These are phyloP conservation scores for Halcyon smyrnensis DNA, from an alignment of 2,797 vertebrate genomes.

Conservation along the genomic window DNA sequence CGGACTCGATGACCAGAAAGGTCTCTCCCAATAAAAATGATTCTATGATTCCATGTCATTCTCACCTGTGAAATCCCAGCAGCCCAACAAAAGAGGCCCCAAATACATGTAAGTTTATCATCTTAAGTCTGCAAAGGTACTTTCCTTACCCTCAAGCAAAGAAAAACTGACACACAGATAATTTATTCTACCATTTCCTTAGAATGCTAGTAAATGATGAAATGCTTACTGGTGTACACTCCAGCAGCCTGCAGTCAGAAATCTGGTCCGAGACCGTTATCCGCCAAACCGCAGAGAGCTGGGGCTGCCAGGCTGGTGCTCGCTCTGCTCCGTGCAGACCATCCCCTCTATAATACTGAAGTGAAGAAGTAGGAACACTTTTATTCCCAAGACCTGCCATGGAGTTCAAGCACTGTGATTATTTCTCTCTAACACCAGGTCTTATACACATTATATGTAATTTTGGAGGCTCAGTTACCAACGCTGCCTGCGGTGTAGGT, in stretches of 20 bases:
- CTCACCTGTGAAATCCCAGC: not conserved
- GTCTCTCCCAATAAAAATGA: not conserved
- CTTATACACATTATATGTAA: not conserved
- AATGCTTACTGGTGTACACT: too few relatives aligned
- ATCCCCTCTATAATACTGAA: not conserved
- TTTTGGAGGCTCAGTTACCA: not conserved
- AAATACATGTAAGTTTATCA: accelerated
- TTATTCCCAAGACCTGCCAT: not conserved
- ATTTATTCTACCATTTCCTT: accelerated
- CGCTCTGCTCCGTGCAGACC: not conserved
- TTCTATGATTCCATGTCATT: not conserved
- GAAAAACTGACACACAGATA: not conserved
- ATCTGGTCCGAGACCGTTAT: not conserved
- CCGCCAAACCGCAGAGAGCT: not conserved
- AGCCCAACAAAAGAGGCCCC: not conserved
- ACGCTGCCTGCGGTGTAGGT: not conserved
- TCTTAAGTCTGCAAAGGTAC: not conserved
- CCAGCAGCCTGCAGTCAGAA: accelerated
- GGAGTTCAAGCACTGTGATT: not conserved
- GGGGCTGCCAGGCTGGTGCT: not conserved
- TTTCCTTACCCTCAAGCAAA: not conserved
- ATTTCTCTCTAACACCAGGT: not conserved
- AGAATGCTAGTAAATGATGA: accelerated
- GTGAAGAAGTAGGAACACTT: not conserved
- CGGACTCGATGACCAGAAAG: too few relatives aligned